phyloP scores from a whole-genome alignment of 2,888 invertebrate species.

The Germaria angustata region DNA sequence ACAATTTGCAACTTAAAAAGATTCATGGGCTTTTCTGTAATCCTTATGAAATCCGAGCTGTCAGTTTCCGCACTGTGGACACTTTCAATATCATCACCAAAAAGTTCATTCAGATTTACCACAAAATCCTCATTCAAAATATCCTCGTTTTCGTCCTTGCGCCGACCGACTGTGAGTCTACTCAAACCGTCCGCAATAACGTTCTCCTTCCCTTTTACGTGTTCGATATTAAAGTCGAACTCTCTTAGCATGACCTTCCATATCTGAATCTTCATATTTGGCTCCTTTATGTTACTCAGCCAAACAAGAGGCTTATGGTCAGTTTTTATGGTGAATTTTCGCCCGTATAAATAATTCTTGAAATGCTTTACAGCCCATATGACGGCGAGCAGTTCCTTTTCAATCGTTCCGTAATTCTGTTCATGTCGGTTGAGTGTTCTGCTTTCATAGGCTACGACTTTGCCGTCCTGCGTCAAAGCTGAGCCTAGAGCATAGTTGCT shows the following conservation, averaged over 20 bases:
- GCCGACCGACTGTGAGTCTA: neutral
- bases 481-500: constrained; percentile 16
- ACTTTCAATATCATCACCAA: neutral
- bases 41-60: constrained; percentile 8
- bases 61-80: constrained; percentile 17
- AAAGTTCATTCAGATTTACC: constrained; percentile 8
- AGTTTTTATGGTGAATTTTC: neutral
- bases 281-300: too few relatives aligned
- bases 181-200: constrained; percentile 13
- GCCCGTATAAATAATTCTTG: constrained; percentile 51
- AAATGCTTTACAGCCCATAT: too few relatives aligned
- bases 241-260: constrained; percentile 1
- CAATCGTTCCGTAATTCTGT: too few relatives aligned
- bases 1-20: too few relatives aligned
- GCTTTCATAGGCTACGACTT: neutral
- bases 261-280: neutral
- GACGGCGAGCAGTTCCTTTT: too few relatives aligned
- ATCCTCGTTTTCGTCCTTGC: neutral
- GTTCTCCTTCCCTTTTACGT: constrained; percentile 12
- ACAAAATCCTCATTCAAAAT: neutral
- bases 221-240: neutral
- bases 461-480: neutral
- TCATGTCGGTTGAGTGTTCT: too few relatives aligned
- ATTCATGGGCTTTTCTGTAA: neutral
- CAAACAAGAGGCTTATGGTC: too few relatives aligned